Evolutionary conservation across 2,888 invertebrate species (phyloP).

Genomic region (Erpobdella octoculata): DNA sequence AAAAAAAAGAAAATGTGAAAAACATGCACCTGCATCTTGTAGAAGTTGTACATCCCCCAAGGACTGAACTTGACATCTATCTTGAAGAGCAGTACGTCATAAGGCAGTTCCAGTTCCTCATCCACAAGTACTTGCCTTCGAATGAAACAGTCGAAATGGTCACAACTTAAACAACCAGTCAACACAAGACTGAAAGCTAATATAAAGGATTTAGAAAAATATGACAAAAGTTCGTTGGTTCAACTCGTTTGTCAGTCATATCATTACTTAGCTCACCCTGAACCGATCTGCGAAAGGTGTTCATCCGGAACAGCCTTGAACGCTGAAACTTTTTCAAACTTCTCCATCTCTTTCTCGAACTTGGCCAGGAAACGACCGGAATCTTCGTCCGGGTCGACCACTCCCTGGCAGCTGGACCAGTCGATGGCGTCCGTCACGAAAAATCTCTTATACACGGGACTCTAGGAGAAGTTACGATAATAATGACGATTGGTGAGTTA

Average conservation of each 20-base stretch:
- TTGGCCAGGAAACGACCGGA: not conserved
- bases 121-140: constrained; percentile 51
- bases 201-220: too few species aligned
- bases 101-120: constrained; percentile 47
- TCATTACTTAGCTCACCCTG: not conserved
- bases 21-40: constrained; percentile 57
- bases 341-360: not conserved
- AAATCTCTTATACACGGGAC: too few species aligned
- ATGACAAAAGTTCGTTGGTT: not conserved
- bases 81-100: constrained; percentile 54
- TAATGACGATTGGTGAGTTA: not conserved
- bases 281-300: constrained; percentile 5
- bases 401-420: not conserved
- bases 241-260: not conserved
- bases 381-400: not conserved
- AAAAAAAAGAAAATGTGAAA: too few species aligned
- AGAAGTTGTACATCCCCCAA: constrained; percentile 57
- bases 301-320: constrained; percentile 17
- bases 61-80: constrained; percentile 53
- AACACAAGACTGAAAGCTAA: not conserved
- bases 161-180: not conserved
- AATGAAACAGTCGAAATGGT: constrained; percentile 13
- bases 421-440: not conserved
- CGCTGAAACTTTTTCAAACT: not conserved
- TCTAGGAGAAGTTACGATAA: too few species aligned